Percentiles rank a stretch among this genome's conserved stretches.
Evolutionary conservation across 1,140 invertebrate species (phyloP).

Genomic region (Leptinotarsa lineolata): DNA sequence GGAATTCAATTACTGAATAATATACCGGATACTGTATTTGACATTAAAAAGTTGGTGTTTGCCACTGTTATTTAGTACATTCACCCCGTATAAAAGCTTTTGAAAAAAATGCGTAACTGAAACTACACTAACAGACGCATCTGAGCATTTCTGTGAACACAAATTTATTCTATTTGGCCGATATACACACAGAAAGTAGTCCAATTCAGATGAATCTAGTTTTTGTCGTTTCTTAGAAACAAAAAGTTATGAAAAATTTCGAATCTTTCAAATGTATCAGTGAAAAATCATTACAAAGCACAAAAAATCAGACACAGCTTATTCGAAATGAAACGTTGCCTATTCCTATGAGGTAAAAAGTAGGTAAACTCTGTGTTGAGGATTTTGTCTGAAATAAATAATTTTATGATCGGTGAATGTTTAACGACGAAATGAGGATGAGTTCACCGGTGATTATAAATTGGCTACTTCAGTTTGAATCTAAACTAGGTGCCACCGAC

Average conservation of each 20-base stretch:
- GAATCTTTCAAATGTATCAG: not conserved
- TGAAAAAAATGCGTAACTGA: no score
- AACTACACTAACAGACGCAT: no score
- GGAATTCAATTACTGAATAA: no score
- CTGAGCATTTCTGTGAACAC: no score
- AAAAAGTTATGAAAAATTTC: not conserved
- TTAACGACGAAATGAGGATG: constrained; percentile 18
- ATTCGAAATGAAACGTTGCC: not conserved
- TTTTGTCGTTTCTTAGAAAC: not conserved
- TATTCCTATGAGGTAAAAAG: constrained; percentile 26
- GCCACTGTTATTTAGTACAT: no score
- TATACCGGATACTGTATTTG: no score
- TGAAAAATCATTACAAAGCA: not conserved
- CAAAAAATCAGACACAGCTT: not conserved
- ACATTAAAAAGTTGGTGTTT: no score
- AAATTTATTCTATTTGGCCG: no score
- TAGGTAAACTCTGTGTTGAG: constrained; percentile 12
- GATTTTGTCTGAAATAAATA: constrained; percentile 21
- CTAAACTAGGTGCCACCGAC: constrained; percentile 47
- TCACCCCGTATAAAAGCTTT: no score
- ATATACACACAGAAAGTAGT: no score
- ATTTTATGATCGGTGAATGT: constrained; percentile 16
- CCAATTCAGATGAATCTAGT: not conserved
- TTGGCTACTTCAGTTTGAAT: constrained; percentile 30
- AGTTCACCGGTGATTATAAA: constrained; percentile 44